Conservation (phyloP, 2,113 vertebrate genomes). For the Petaurus breviceps region DNA sequence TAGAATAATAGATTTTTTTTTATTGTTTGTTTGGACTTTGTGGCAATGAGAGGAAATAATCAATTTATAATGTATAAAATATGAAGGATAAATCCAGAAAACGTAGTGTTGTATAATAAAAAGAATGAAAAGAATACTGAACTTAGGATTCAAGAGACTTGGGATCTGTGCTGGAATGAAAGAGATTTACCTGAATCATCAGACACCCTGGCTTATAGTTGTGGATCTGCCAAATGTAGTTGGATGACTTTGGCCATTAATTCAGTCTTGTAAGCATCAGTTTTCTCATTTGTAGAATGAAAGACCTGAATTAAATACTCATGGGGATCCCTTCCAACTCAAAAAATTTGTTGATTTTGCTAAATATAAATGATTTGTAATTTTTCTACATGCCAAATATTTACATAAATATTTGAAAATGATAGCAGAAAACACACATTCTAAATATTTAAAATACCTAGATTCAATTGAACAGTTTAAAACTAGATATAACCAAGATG, state of each 20-base stretch:
- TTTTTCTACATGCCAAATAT: slow-evolving; percentile 36
- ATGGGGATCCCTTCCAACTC: not conserved
- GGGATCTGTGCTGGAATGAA: not conserved
- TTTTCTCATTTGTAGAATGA: not conserved
- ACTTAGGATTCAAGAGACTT: not conserved
- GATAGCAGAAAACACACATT: slow-evolving; percentile 16
- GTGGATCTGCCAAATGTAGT: not conserved
- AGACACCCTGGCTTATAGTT: not conserved
- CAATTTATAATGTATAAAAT: not conserved
- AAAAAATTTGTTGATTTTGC: not conserved
- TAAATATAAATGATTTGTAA: slow-evolving; percentile 2
- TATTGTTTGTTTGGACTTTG: no score
- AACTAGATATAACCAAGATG: slow-evolving; percentile 5
- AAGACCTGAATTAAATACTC: not conserved
- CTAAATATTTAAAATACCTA: slow-evolving; percentile 3
- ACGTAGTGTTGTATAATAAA: not conserved
- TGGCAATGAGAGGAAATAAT: not conserved
- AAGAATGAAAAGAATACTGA: not conserved
- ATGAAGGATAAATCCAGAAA: not conserved
- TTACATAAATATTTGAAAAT: slow-evolving; percentile 41
- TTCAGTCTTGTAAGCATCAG: not conserved
- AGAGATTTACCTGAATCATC: not conserved
- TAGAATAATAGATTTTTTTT: no score
- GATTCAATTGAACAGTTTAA: slow-evolving; percentile 32
- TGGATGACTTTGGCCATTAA: not conserved